Conservation (phyloP, 1,140 invertebrate species). For the Apis dorsata region DNA sequence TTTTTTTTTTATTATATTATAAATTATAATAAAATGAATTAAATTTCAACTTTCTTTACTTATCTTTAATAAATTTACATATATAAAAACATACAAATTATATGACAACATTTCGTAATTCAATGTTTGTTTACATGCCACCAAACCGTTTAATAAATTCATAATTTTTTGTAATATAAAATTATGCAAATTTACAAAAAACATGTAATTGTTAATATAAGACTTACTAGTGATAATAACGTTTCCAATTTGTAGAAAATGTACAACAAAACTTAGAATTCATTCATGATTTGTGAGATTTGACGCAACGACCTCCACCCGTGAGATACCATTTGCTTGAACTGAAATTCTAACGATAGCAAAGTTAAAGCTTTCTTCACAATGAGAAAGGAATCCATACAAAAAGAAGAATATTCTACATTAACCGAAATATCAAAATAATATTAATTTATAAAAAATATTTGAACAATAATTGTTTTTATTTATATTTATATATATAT, state of each 20-base stretch:
- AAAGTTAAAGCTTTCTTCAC: slow-evolving; percentile 26
- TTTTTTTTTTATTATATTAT: not conserved
- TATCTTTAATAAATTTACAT: not conserved
- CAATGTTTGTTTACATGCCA: slow-evolving; percentile 79
- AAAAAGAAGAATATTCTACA: not conserved
- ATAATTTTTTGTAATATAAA: slow-evolving; percentile 24
- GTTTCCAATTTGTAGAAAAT: slow-evolving; percentile 67
- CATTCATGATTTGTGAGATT: slow-evolving; percentile 79
- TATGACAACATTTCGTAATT: slow-evolving; percentile 55
- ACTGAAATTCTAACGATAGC: slow-evolving; percentile 51
- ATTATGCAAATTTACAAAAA: slow-evolving; percentile 30
- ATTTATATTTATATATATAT: not conserved
- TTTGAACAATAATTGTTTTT: not conserved
- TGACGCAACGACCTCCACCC: slow-evolving; percentile 78
- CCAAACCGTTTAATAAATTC: slow-evolving; percentile 56
- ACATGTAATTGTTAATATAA: slow-evolving; percentile 6
- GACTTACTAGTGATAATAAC: slow-evolving; percentile 71
- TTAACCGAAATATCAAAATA: not conserved
- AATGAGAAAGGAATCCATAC: slow-evolving; percentile 6
- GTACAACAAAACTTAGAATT: slow-evolving; percentile 73
- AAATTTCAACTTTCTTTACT: not conserved
- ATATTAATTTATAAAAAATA: not conserved
- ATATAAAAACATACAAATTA: slow-evolving; percentile 17
- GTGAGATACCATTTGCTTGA: slow-evolving; percentile 79
- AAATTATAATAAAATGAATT: not conserved